phyloP scores from a whole-genome alignment of 1,140 invertebrate species.

The Drosophila sp. region DNA sequence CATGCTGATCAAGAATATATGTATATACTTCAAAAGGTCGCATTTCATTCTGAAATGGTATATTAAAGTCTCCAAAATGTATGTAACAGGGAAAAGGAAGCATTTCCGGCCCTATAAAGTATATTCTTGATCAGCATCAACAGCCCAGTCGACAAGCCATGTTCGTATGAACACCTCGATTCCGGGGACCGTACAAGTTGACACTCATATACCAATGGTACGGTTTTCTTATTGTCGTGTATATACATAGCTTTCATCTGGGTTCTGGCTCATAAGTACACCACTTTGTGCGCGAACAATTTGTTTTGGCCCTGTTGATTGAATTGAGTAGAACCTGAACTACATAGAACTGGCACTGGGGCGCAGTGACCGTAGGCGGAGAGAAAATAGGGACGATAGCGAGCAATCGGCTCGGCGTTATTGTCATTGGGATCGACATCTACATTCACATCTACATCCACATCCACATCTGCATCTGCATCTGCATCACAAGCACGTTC shows the following conservation, averaged over 20 bases:
- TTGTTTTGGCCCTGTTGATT: constrained; percentile 5
- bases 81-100: no score
- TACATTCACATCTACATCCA: background rate
- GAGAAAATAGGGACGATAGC: background rate
- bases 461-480: background rate
- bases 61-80: no score
- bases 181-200: no score
- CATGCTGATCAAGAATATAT: no score
- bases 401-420: background rate
- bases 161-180: no score
- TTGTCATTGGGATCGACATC: constrained; percentile 7
- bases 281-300: constrained; percentile 1
- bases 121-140: no score
- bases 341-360: background rate
- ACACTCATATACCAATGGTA: no score
- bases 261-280: background rate
- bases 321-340: background rate
- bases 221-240: background rate
- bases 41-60: no score
- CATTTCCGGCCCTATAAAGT: no score
- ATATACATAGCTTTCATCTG: background rate
- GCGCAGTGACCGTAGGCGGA: background rate
- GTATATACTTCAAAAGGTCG: no score
- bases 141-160: no score
- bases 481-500: background rate